Base-by-base conservation (phyloP, 2,797 vertebrate species). In the Rhabdomys pumilio region DNA sequence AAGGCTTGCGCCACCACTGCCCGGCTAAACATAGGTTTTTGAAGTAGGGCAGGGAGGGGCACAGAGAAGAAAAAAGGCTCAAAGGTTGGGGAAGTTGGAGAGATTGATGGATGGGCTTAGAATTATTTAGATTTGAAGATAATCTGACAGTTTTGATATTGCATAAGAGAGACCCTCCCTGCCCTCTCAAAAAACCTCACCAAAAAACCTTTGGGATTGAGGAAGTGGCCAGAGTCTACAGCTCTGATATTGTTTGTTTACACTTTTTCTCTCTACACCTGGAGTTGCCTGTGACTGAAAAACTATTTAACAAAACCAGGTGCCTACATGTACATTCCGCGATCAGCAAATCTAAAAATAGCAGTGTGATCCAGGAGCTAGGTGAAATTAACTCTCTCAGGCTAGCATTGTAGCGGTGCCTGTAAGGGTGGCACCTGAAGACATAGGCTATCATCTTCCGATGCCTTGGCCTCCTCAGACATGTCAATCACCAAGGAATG, bases 241-340 rank as follows among this genome's bases (percentile, higher is more conserved):
- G 47, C 10, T 91, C 34, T 84, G 34, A 85, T 89, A 82, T 17
- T 87, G 65, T 87, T 14, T 59, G 84, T 86, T 86, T 61, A 17
- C 2, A 67, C 15, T 15, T 50, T 93, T 65, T 91, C 88, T 85
- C 13, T 41, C 53, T 92, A 85, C 29, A 92, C 77, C 88, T 94
- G 93, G 67, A 76, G 41, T 20, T 90, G 41, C 90, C 26, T 75
- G 38, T 50, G 69, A 80, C 41, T 92, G 85, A 89, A 67, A 67
- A 92, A 90, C 89, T 94, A 75, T 85, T 96, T 96, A 91, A 81
- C 41, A 84, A 96, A 93, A 73, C 67, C 31, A 63, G 22, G 8
- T 76, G 29, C 47, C 77, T 77, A 61, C 50, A 8, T 44, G 14
- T 31, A 22, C 76, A n/a, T 59, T 93, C 72, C 24, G 26, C 87